Evolutionary conservation across 2,888 invertebrate genomes (phyloP).

Genomic region (Pseudococcus longispinus): DNA sequence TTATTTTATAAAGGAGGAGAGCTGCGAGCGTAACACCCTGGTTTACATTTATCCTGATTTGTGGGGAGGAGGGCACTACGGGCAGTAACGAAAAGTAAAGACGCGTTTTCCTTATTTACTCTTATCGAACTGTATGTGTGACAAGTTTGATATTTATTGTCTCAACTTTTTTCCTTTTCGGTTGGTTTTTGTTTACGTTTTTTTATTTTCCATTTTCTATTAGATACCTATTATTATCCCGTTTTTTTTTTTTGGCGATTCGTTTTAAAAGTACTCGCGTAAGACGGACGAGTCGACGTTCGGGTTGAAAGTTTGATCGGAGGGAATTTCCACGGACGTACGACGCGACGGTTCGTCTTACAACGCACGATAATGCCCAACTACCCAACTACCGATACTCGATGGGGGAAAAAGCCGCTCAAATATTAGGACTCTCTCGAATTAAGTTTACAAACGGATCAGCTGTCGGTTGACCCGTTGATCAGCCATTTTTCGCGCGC

Average conservation of each 20-base stretch:
- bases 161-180: background rate
- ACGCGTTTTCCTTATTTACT: conserved; percentile 4
- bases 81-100: background rate
- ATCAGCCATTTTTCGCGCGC: too few species aligned
- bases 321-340: background rate
- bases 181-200: background rate
- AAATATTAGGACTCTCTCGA: too few species aligned
- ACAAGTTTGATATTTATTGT: background rate
- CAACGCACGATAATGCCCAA: too few species aligned
- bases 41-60: background rate
- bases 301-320: background rate
- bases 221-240: too few species aligned
- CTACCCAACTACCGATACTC: too few species aligned
- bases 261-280: background rate
- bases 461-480: too few species aligned
- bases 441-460: too few species aligned
- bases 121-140: background rate
- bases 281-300: too few species aligned
- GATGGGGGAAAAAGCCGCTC: too few species aligned
- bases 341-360: too few species aligned
- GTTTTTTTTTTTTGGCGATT: background rate
- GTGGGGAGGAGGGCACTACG: background rate
- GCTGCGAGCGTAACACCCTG: background rate
- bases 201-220: background rate
- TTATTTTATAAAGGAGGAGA: background rate